Percentiles rank a stretch among this genome's conserved stretches.
Evolutionary conservation across 2,797 vertebrate genomes (phyloP).

Genomic region (Poecilia velifera): DNA sequence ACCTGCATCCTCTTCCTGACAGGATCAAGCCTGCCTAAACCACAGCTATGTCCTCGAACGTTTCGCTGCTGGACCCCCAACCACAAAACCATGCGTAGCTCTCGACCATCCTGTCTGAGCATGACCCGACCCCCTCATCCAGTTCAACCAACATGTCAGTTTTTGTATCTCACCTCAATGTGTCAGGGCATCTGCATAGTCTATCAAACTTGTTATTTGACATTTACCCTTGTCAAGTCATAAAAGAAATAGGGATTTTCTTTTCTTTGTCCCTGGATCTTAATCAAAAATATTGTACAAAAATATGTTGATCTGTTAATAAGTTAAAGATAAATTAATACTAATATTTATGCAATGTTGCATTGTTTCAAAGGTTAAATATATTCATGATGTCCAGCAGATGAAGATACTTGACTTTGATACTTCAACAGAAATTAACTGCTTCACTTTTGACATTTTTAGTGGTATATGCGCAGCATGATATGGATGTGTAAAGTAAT

Average conservation of each 20-base stretch:
- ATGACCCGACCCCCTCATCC: constrained; percentile 11
- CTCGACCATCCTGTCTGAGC: constrained; percentile 11
- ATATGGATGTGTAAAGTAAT: background rate
- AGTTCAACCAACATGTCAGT: constrained; percentile 23
- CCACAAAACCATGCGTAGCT: constrained; percentile 23
- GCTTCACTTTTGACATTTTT: background rate
- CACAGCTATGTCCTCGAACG: constrained; percentile 69
- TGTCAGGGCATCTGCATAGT: constrained; percentile 16
- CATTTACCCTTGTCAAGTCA: constrained; percentile 10
- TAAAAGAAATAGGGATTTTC: constrained; percentile 9
- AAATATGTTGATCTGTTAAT: background rate
- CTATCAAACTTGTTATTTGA: constrained; percentile 10
- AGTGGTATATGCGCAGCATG: background rate
- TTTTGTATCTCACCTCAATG: constrained; percentile 30
- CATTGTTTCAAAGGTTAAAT: background rate
- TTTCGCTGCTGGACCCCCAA: constrained; percentile 52
- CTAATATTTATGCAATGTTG: no score
- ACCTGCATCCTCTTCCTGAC: constrained; percentile 73
- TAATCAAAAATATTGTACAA: background rate
- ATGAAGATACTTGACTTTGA: background rate
- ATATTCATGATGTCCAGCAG: background rate
- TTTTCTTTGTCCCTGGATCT: constrained; percentile 1
- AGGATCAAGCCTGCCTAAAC: constrained; percentile 75
- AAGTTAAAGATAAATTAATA: background rate
- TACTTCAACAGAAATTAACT: background rate